Evolutionary conservation across 2,113 vertebrate genomes (phyloP).

Genomic region (Hippocampus mohnikei): DNA sequence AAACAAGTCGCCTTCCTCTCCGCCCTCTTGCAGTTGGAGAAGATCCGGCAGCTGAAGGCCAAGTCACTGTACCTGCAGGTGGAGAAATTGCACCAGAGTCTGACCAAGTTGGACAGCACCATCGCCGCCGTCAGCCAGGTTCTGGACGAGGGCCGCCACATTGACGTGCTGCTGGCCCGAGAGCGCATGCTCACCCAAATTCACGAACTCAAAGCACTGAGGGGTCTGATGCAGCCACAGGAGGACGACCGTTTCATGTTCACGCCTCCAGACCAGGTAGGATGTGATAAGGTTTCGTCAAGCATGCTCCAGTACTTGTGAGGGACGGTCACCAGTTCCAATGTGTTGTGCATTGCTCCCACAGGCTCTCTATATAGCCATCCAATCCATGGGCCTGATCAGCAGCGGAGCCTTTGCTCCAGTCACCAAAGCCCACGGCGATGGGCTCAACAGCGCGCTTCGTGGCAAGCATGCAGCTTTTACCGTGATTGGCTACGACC

Average conservation of each 20-base stretch:
- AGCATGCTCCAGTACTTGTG: no score
- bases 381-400: conserved; percentile 94
- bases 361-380: conserved; percentile 84
- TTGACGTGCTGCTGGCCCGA: conserved; percentile 89
- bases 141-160: conserved; percentile 88
- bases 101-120: conserved; percentile 93
- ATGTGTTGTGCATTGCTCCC: neutral
- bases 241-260: conserved; percentile 96
- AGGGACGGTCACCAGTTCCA: no score
- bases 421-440: conserved; percentile 90
- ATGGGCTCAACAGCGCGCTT: conserved; percentile 88
- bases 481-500: conserved; percentile 90
- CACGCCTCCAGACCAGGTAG: conserved; percentile 87
- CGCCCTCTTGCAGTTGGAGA: conserved; percentile 82
- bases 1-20: neutral
- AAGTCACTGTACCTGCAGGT: conserved; percentile 97
- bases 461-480: conserved; percentile 93
- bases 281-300: neutral
- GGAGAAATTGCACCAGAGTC: conserved; percentile 93
- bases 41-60: conserved; percentile 97
- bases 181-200: conserved; percentile 95
- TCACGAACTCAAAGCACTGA: conserved; percentile 90
- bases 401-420: conserved; percentile 94
- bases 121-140: conserved; percentile 93
- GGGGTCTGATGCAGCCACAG: conserved; percentile 88